phyloP scores from a whole-genome alignment of 2,113 vertebrate genomes.

The Tonatia bakeri region DNA sequence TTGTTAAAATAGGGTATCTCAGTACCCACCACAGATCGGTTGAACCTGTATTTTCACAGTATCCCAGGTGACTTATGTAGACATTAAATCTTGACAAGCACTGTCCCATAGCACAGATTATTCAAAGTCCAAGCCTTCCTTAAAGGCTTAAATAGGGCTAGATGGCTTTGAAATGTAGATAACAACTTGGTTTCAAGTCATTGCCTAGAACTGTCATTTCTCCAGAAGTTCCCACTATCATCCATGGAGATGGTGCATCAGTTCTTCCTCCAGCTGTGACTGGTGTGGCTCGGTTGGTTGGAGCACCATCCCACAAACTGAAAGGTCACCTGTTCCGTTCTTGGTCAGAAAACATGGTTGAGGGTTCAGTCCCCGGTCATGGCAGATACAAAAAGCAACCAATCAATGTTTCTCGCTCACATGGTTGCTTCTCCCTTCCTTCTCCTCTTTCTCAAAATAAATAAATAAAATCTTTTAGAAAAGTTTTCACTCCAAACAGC shows the following conservation, averaged over 20 bases:
- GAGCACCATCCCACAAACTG: too few species aligned
- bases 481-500: not conserved
- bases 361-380: too few species aligned
- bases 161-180: not conserved
- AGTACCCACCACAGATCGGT: not conserved
- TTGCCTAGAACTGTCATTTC: not conserved
- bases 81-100: not conserved
- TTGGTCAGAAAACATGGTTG: too few species aligned
- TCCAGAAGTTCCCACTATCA: not conserved
- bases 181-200: not conserved
- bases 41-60: not conserved
- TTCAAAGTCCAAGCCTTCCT: not conserved
- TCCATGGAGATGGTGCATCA: not conserved
- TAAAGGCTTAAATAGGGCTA: not conserved
- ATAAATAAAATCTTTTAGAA: too few species aligned
- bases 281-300: too few species aligned
- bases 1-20: not conserved
- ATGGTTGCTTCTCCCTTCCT: too few species aligned
- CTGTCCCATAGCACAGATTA: not conserved
- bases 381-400: too few species aligned
- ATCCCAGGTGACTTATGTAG: not conserved
- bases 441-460: too few species aligned
- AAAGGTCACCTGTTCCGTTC: too few species aligned
- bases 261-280: not conserved
- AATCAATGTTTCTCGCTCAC: too few species aligned